phyloP scores from a whole-genome alignment of 2,113 vertebrate species.

The Hystrix cristata region DNA sequence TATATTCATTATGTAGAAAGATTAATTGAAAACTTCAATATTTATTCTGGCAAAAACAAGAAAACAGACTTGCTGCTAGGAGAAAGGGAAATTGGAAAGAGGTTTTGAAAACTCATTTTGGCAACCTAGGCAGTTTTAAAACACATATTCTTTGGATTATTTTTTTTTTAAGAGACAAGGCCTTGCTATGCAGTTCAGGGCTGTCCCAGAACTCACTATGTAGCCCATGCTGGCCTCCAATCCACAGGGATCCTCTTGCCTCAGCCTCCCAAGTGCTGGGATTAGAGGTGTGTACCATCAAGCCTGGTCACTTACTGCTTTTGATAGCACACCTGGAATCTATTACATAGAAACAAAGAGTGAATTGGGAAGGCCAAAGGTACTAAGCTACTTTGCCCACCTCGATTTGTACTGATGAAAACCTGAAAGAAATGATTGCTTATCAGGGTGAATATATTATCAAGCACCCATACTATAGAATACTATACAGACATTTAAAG shows the following conservation, averaged over 20 bases:
- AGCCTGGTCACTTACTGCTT: not conserved
- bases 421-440: not conserved
- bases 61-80: not conserved
- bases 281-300: not conserved
- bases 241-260: not conserved
- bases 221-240: not conserved
- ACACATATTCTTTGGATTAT: not conserved
- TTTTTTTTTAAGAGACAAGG: not conserved
- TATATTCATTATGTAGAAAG: not conserved
- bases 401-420: not conserved
- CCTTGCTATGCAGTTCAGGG: not conserved
- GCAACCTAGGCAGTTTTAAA: not conserved
- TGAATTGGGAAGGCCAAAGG: not conserved
- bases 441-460: not conserved
- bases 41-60: not conserved
- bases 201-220: not conserved
- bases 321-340: not conserved
- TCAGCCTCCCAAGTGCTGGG: not conserved
- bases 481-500: not conserved
- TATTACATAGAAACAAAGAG: not conserved
- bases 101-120: not conserved
- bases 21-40: not conserved
- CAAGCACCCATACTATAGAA: not conserved
- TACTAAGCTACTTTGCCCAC: not conserved
- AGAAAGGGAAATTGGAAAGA: not conserved